phyloP scores from a whole-genome alignment of 1,140 invertebrate species.

The Bombyx mandarina region DNA sequence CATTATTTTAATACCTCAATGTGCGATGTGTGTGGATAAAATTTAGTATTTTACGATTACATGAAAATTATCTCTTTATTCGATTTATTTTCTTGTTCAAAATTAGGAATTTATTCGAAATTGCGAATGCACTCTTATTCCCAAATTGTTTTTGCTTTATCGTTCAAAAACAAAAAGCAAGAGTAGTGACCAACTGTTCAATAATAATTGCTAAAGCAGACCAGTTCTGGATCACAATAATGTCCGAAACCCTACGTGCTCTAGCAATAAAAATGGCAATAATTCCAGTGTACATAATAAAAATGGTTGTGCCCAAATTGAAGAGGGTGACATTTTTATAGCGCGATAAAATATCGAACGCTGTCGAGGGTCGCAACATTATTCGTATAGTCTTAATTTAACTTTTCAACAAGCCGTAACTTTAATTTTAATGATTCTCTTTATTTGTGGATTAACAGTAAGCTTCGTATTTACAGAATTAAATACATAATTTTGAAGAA shows the following conservation, averaged over 20 bases:
- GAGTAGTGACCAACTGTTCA: background rate
- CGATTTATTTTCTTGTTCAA: background rate
- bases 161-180: too few species aligned
- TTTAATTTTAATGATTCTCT: conserved; percentile 2
- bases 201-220: background rate
- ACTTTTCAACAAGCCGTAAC: conserved; percentile 6
- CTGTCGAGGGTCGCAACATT: conserved; percentile 10
- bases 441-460: background rate
- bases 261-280: conserved; percentile 44
- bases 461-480: too few species aligned
- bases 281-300: conserved; percentile 32
- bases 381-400: conserved; percentile 8
- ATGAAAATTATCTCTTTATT: too few species aligned
- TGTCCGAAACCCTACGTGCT: conserved; percentile 25
- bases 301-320: conserved; percentile 30
- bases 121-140: background rate
- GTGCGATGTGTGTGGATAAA: too few species aligned
- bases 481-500: too few species aligned
- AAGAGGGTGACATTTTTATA: conserved; percentile 39
- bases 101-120: background rate
- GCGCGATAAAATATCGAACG: conserved; percentile 32
- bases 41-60: background rate
- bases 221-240: conserved; percentile 24
- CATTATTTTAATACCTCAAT: background rate
- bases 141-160: too few species aligned